Evolutionary conservation across 1,140 invertebrate species (phyloP).

Genomic region (Cydia splendana): DNA sequence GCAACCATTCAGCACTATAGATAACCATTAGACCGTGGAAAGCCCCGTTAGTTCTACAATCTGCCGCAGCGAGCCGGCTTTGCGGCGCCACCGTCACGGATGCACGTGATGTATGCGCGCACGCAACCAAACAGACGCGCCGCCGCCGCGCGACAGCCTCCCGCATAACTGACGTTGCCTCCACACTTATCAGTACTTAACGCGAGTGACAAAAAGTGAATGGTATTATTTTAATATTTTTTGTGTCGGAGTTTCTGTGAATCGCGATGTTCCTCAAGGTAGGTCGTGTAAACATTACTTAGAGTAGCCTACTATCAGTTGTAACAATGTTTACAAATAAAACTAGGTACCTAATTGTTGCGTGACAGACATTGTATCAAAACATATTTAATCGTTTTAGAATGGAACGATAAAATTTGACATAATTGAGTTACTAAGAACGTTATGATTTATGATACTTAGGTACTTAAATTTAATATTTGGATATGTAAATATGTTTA

Average conservation of each 20-base stretch:
- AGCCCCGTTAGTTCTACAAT: slow-evolving; percentile 64
- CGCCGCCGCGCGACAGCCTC: slow-evolving; percentile 66
- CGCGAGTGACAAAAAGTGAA: slow-evolving; percentile 65
- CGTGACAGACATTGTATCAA: neutral
- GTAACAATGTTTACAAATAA: slow-evolving; percentile 5
- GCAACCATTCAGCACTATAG: slow-evolving; percentile 42
- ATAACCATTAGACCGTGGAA: slow-evolving; percentile 61
- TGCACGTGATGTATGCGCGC: slow-evolving; percentile 70
- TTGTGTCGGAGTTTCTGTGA: slow-evolving; percentile 43
- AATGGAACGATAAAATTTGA: neutral
- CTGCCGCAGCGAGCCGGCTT: slow-evolving; percentile 51
- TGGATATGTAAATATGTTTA: neutral
- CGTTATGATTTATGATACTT: neutral
- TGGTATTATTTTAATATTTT: slow-evolving; percentile 39
- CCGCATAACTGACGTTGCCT: slow-evolving; percentile 56
- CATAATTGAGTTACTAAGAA: neutral
- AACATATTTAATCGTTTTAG: neutral
- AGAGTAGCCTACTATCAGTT: neutral
- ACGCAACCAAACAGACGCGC: slow-evolving; percentile 64
- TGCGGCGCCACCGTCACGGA: slow-evolving; percentile 51
- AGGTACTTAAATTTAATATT: neutral
- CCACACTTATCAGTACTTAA: slow-evolving; percentile 47
- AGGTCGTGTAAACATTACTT: slow-evolving; percentile 39
- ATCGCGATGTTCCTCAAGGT: slow-evolving; percentile 54
- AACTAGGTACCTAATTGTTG: neutral